Percentiles rank a stretch among this genome's conserved stretches.
phyloP scores from a whole-genome alignment of 2,888 invertebrate species.

The Osmoderma eremita region DNA sequence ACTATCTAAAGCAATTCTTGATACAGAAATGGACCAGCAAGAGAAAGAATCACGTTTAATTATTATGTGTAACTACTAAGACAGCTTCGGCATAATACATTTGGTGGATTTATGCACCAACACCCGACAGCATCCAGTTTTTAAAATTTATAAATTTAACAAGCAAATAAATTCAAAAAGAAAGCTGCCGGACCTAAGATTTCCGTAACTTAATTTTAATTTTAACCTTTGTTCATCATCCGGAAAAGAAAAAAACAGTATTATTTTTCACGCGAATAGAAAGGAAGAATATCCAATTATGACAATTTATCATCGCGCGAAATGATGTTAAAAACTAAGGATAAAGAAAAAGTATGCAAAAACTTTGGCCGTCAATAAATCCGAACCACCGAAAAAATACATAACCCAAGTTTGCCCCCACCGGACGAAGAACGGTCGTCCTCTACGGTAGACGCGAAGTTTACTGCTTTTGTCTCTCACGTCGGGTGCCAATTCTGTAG shows the following conservation, averaged over 20 bases:
- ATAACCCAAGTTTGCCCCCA: slow-evolving; percentile 13
- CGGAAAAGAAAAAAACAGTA: not conserved
- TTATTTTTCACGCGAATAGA: not conserved
- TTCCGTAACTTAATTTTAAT: not conserved
- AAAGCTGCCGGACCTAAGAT: no score
- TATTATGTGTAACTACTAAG: no score
- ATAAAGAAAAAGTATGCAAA: slow-evolving; percentile 19
- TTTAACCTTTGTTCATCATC: not conserved
- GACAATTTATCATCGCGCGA: slow-evolving; percentile 7
- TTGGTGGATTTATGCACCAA: no score
- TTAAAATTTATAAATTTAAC: no score
- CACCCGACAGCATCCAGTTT: no score
- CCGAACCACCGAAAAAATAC: slow-evolving; percentile 20
- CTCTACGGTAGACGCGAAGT: slow-evolving; percentile 5
- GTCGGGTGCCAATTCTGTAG: slow-evolving; percentile 25
- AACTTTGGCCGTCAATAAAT: slow-evolving; percentile 18
- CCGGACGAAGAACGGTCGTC: slow-evolving; percentile 10
- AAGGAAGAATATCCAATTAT: slow-evolving; percentile 2
- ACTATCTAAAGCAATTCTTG: no score
- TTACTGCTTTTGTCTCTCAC: slow-evolving; percentile 26
- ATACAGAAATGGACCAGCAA: no score
- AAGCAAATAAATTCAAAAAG: no score
- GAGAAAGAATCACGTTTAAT: no score
- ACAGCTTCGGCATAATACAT: no score
- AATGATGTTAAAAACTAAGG: slow-evolving; percentile 3